Percentiles rank a stretch among this genome's conserved stretches.
phyloP scores from a whole-genome alignment of 53 echinoderm and acorn worm species.

The Crossaster papposus region DNA sequence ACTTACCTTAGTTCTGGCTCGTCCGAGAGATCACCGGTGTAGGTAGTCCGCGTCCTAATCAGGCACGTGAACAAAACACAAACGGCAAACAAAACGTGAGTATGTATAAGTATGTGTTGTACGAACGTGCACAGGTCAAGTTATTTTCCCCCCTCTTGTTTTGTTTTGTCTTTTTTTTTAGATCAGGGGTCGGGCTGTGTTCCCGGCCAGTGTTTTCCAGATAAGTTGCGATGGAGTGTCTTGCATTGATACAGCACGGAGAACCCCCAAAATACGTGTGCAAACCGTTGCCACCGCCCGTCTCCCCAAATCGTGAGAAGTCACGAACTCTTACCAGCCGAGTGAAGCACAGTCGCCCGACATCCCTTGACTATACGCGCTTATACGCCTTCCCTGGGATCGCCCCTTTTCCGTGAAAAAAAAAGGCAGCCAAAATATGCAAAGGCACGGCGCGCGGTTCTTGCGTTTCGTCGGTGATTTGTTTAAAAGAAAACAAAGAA shows the following conservation, averaged over 20 bases:
- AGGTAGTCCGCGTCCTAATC: conserved; percentile 70
- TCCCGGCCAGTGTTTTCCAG: conserved; percentile 58
- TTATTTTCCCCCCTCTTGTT: conserved; percentile 18
- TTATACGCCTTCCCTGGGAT: conserved; percentile 32
- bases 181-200: neutral
- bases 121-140: conserved; percentile 71
- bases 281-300: conserved; percentile 69
- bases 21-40: conserved; percentile 41
- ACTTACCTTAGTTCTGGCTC: conserved; percentile 70
- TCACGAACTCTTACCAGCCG: conserved; percentile 76
- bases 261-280: conserved; percentile 86
- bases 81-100: conserved; percentile 86
- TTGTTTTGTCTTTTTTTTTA: conserved; percentile 14
- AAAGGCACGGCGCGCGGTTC: conserved; percentile 67
- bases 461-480: conserved; percentile 59
- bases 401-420: conserved; percentile 30
- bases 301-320: conserved; percentile 73
- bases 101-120: conserved; percentile 73
- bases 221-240: conserved; percentile 65
- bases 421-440: conserved; percentile 65
- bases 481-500: conserved; percentile 7
- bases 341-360: conserved; percentile 59
- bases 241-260: conserved; percentile 90
- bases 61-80: conserved; percentile 82
- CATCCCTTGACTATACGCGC: conserved; percentile 60